Base-by-base conservation (phyloP, 1,140 invertebrate species). In the Pseudomyrmex sp. region DNA sequence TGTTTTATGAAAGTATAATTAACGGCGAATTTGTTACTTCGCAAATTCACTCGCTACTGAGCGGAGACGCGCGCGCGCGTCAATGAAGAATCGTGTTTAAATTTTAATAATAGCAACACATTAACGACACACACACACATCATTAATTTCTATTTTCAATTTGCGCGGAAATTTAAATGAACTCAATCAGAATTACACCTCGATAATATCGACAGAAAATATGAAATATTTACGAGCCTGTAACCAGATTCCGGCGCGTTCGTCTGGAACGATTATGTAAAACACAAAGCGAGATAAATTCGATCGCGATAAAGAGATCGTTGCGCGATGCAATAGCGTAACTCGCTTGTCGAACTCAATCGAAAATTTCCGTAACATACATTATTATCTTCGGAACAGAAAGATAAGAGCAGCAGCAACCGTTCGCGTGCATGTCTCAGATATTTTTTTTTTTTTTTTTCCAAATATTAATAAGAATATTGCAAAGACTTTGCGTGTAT, bases 211-310 rank as follows among this genome's bases (percentile, higher is more conserved):
- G 20, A 58, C 18, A 26, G 15, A 35, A 35, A 35, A 23, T 56
- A 70, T 70, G 76, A 79, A 79, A 79, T 70, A 80, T 80, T 80
- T 79, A 79, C 76, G 76, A 79, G 63, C 50, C 35, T 58, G 46
- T 79, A 79, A 79, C 75, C 52, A 69, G 76, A 70, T 59, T 50
- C 23, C 44, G 54, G 66, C 15, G 76, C 76, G 54, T 61, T 72
- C 76, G 66, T 50, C 54, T 70, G 59, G 59, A 82, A 75, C 70
- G 79, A 75, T 82, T 82, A 82, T 63, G 79, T 20, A 74, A 75
- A 74, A 23, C 58, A 18, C 18, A 20, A 26, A 20, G 46, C 65
- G 70, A 75, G 70, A 82, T 82, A 62, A 75, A 75, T 65, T 63
- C 26, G 26, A 73, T 75, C 70, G 35, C 48, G 79, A 82, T 75